phyloP scores from a whole-genome alignment of 2,888 invertebrate species.

The Ellobium chinense region DNA sequence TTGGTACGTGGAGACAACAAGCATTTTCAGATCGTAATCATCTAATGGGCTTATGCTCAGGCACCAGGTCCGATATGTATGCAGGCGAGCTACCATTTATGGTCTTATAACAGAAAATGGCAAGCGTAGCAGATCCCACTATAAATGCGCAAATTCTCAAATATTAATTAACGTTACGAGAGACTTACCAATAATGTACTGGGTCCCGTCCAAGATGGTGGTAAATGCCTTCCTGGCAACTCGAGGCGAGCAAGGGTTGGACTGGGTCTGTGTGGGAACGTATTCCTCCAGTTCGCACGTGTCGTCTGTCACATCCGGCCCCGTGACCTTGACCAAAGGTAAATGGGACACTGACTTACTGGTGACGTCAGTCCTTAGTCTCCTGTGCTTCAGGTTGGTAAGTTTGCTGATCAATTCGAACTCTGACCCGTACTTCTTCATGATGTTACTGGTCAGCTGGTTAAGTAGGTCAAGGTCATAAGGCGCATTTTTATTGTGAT shows the following conservation, averaged over 20 bases:
- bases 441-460: constrained; percentile 39
- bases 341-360: constrained; percentile 36
- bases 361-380: neutral
- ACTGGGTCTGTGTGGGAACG: constrained; percentile 34
- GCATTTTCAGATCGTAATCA: too few species aligned
- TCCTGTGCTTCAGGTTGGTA: neutral
- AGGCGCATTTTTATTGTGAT: constrained; percentile 9
- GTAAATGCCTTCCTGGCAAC: constrained; percentile 61
- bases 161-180: neutral
- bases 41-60: too few species aligned
- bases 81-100: too few species aligned
- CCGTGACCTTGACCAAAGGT: constrained; percentile 38
- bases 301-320: constrained; percentile 4
- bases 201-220: constrained; percentile 63
- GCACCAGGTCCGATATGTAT: too few species aligned
- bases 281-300: neutral
- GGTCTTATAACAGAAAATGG: too few species aligned
- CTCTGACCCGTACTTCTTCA: constrained; percentile 40
- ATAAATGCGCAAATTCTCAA: neutral
- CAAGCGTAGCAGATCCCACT: neutral
- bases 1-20: too few species aligned
- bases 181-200: constrained; percentile 67
- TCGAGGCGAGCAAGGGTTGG: constrained; percentile 48
- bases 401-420: constrained; percentile 24
- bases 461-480: constrained; percentile 35